Base-by-base conservation (phyloP, 1,140 invertebrate species). In the Lepidostoma basale region DNA sequence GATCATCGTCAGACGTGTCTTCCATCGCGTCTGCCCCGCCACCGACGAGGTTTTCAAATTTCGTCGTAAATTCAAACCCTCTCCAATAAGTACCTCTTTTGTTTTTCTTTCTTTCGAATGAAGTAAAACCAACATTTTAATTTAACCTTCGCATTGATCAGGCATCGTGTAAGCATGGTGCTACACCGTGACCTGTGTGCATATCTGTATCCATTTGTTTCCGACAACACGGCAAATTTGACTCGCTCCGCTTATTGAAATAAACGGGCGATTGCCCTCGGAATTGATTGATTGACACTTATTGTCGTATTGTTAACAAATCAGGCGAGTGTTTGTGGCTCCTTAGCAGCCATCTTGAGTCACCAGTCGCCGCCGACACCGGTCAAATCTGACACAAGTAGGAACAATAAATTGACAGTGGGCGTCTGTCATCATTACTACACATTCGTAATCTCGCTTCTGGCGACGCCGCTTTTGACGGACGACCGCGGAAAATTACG, bases 281-380 rank as follows among this genome's bases (percentile, higher is more conserved):
- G 3, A 2, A 45, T 28, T 20, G 44, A 49, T 49, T 49, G 45
- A 49, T 49, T 49, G 45, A 49, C 45, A 49, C 45, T 49, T 49
- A 25, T 49, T 49, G 23, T 25, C 12, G 45, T 22, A 25, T 49
- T 22, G 45, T 49, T 25, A 49, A 49, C 45, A 49, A 49, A 49
- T 49, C 45, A 25, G 23, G 23, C 45, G 14, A 25, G 45, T 49
- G 45, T 49, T 23, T 49, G n/a, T n/a, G 22, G 45, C 6, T 49
- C 20, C 26, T 25, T 25, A 25, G 20, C 20, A 25, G 45, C 20
- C 45, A 49, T 49, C 45, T 49, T 25, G 25, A 49, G 45, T 49
- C 45, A 49, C 26, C 45, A 28, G 45, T 49, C 45, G 26, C 26
- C 45, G 16, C 45, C 26, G 12, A 5, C 45, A 23, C 16, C 18